phyloP scores from a whole-genome alignment of 2,888 invertebrate species.

The Falcaria lacertinaria region DNA sequence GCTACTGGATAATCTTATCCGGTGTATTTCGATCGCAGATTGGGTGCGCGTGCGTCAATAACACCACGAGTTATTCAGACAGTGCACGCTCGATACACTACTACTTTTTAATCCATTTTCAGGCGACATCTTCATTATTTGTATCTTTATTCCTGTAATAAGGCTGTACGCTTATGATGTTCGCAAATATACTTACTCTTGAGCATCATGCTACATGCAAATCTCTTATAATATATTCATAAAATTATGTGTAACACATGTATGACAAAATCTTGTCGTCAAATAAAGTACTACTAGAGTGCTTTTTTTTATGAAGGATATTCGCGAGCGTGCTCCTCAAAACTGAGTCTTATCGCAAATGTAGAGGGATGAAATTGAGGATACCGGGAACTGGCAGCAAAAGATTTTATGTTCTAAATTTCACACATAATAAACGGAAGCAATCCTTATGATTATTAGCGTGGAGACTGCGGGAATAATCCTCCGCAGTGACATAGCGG shows the following conservation, averaged over 20 bases:
- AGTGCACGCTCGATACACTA: conserved; percentile 69
- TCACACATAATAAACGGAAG: conserved; percentile 78
- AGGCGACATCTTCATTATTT: conserved; percentile 75
- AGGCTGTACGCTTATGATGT: conserved; percentile 27
- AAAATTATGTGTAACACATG: conserved; percentile 61
- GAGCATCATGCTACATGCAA: conserved; percentile 42
- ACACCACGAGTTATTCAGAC: conserved; percentile 72
- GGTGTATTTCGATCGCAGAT: conserved; percentile 77
- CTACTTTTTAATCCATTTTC: conserved; percentile 70
- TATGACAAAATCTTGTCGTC: conserved; percentile 55
- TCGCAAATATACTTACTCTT: conserved; percentile 24
- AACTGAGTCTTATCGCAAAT: conserved; percentile 41
- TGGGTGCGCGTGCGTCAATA: conserved; percentile 78
- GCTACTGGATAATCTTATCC: conserved; percentile 80
- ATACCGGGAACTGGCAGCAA: conserved; percentile 29
- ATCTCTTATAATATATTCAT: conserved; percentile 67
- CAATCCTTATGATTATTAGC: conserved; percentile 80
- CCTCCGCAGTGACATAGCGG: conserved; percentile 67
- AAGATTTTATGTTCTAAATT: conserved; percentile 70
- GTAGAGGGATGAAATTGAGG: conserved; percentile 29
- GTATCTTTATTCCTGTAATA: conserved; percentile 38
- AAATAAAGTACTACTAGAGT: conserved; percentile 54
- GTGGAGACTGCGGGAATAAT: conserved; percentile 75
- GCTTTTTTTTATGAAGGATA: conserved; percentile 52
- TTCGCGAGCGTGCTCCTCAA: conserved; percentile 25